A percentile compares a stretch with the other conserved stretches of the same genome.
Conservation (phyloP, 1,140 invertebrate species). For the Drosophila lini region DNA sequence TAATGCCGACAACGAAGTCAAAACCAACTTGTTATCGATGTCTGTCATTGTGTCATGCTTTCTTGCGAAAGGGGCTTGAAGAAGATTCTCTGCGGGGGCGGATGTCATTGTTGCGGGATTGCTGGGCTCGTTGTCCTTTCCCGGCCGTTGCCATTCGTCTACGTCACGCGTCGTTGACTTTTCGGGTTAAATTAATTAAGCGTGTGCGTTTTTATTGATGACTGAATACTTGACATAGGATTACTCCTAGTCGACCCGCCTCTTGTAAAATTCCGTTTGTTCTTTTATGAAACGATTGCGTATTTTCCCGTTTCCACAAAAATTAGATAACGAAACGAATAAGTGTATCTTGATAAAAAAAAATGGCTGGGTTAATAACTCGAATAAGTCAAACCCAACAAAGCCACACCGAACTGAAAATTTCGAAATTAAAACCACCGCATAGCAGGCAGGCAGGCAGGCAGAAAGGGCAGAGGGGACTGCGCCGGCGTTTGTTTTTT, state of each 20-base stretch:
- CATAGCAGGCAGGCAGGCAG: slow-evolving; percentile 16
- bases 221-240: slow-evolving; percentile 55
- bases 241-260: not conserved
- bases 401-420: slow-evolving; percentile 41
- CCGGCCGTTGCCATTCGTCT: slow-evolving; percentile 51
- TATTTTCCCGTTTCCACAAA: not conserved
- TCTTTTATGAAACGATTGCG: not conserved
- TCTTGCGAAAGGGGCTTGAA: not conserved
- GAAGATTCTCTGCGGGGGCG: not conserved
- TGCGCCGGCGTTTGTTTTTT: slow-evolving; percentile 36
- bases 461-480: slow-evolving; percentile 17
- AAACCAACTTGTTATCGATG: slow-evolving; percentile 79
- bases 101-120: slow-evolving; percentile 6
- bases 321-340: not conserved
- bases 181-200: slow-evolving; percentile 81
- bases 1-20: slow-evolving; percentile 71
- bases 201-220: slow-evolving; percentile 81
- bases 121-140: slow-evolving; percentile 14
- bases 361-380: not conserved
- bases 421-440: slow-evolving; percentile 39
- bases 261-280: slow-evolving; percentile 9
- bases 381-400: slow-evolving; percentile 15
- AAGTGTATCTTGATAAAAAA: not conserved
- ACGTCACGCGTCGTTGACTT: slow-evolving; percentile 72
- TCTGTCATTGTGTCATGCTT: slow-evolving; percentile 66